Evolutionary conservation across 1,140 invertebrate species (phyloP), one percentile per base, ranked within the genome.

Genomic region (Procambarus clarkii): DNA sequence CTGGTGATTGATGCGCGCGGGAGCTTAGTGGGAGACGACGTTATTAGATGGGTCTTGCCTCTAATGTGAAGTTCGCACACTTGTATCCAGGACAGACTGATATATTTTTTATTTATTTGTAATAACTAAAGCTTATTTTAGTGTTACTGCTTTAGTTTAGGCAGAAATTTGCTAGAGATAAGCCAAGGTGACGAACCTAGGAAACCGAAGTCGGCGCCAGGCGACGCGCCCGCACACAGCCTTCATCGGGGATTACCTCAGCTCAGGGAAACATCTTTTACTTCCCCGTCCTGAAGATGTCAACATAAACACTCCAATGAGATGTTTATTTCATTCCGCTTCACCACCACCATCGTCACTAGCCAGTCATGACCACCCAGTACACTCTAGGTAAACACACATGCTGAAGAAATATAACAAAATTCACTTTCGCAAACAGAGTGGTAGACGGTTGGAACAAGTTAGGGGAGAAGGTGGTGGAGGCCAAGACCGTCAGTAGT

Each of bases 191-290:
- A n/a, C n/a, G n/a, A n/a, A n/a, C n/a, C n/a, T 3, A 21, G 69
- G 69, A 74, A 34, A 24, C n/a, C 69, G n/a, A 74, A 74, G 69
- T n/a, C 69, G 69, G 13, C n/a, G 69, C n/a, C 69, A 74, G n/a
- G n/a, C 7, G 4, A 74, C 4, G 4, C n/a, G 2, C 69, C 34
- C 69, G 69, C 2, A 74, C 69, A 34, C 60, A 64, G 8, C 69
- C n/a, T 4, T 74, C 69, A 74, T 74, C 69, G n/a, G 69, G 69
- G 69, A 74, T 74, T 74, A 74, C 69, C 7, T 5, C 69, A 34
- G 5, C 7, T 4, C 5, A 21, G 69, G 18, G 34, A 74, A 74
- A 74, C n/a, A 74, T 74, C 69, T 74, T 74, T 74, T 74, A 21
- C n/a, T 74, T 74, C 34, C 34, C 24, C 2, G 69, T 24, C 18